These are phyloP conservation scores for Galerucella calmariensis DNA, from an alignment of 2,888 invertebrate species.

Conservation along the genomic window DNA sequence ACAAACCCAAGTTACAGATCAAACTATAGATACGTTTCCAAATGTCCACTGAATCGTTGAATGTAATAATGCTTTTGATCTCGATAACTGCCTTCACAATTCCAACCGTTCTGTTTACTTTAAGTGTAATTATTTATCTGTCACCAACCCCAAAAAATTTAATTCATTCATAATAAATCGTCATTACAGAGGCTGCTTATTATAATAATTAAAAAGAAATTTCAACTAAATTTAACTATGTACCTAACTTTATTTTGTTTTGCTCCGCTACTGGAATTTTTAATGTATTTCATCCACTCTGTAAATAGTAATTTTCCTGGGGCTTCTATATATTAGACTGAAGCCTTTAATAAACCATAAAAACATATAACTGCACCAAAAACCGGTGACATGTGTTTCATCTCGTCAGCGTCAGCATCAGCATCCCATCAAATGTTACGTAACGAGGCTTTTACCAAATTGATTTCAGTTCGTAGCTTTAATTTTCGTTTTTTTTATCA, in stretches of 20 bases:
- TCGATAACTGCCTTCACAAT: background rate
- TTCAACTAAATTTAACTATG: too few species aligned
- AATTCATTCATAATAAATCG: too few species aligned
- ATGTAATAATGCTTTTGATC: slow-evolving; percentile 7
- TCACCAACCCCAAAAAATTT: too few species aligned
- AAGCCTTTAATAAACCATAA: background rate
- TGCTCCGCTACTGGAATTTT: too few species aligned
- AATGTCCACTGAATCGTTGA: slow-evolving; percentile 19
- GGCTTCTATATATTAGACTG: background rate
- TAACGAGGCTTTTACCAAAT: background rate
- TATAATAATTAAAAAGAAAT: too few species aligned
- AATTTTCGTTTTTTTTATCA: background rate
- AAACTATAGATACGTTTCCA: slow-evolving; percentile 11
- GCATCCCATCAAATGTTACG: background rate
- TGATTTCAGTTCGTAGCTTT: background rate
- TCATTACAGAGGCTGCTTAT: too few species aligned
- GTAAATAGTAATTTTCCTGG: background rate
- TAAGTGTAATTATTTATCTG: too few species aligned
- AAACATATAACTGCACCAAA: slow-evolving; percentile 1
- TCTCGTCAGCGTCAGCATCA: background rate
- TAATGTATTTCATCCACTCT: background rate
- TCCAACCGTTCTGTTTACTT: too few species aligned
- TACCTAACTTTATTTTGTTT: too few species aligned
- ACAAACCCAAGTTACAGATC: slow-evolving; percentile 1
- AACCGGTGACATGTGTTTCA: slow-evolving; percentile 2